phyloP scores from a whole-genome alignment of 2,888 invertebrate genomes.

The Clitarchus hookeri region DNA sequence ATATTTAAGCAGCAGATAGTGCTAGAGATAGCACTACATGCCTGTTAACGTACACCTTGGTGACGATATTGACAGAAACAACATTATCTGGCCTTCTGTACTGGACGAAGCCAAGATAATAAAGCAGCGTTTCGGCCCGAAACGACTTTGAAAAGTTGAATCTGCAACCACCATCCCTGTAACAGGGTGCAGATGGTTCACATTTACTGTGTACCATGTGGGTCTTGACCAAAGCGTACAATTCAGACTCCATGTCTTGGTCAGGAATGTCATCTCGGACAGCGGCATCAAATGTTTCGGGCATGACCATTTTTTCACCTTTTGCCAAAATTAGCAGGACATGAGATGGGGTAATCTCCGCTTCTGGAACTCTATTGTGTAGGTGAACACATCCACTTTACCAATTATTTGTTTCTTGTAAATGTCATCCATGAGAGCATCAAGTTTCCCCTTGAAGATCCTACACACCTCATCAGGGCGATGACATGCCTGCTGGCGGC shows the following conservation, averaged over 20 bases:
- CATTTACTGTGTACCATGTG: not conserved
- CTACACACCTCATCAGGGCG: not conserved
- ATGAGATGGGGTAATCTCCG: not conserved
- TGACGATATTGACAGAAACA: not conserved
- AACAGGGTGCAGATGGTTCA: not conserved
- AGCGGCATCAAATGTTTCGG: not conserved
- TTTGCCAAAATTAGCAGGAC: not conserved
- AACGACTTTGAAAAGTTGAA: not conserved
- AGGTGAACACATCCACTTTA: not conserved
- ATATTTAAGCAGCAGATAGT: slow-evolving; percentile 48
- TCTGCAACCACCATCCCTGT: not conserved
- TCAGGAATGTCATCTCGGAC: not conserved
- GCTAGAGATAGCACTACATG: slow-evolving; percentile 52
- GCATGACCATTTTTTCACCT: not conserved
- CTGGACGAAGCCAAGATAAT: slow-evolving; percentile 48
- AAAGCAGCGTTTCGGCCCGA: slow-evolving; percentile 44
- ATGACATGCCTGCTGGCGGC: too few species aligned
- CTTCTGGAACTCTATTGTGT: not conserved
- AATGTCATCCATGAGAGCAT: not conserved
- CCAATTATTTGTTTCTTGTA: not conserved
- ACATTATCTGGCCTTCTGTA: slow-evolving; percentile 46
- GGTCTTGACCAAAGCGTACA: not conserved
- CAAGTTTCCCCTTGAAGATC: not conserved
- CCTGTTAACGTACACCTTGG: slow-evolving; percentile 47
- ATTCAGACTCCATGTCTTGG: not conserved